Conservation (phyloP, 2,113 vertebrate species). For the western clawed frog (Xenopus tropicalis) region DNA sequence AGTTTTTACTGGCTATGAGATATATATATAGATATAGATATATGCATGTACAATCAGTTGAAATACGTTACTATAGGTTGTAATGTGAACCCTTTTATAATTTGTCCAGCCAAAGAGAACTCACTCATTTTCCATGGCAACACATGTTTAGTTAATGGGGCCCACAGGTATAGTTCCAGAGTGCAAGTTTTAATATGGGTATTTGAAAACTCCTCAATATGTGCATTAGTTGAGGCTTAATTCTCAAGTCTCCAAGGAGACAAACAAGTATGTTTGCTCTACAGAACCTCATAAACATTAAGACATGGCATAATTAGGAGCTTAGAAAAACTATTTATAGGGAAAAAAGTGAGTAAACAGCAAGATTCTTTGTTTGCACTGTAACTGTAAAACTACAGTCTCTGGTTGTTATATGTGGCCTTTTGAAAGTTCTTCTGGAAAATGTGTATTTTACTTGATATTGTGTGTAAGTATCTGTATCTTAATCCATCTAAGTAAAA, state of each 20-base stretch:
- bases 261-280: slow-evolving; percentile 41
- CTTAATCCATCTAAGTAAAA: too few relatives aligned
- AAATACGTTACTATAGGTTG: not conserved
- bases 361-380: slow-evolving; percentile 34
- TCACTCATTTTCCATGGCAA: slow-evolving; percentile 1
- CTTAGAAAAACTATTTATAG: slow-evolving; percentile 37
- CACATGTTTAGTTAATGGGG: slow-evolving; percentile 21
- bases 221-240: slow-evolving; percentile 19
- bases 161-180: slow-evolving; percentile 28
- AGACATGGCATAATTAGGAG: slow-evolving; percentile 35
- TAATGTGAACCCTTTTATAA: not conserved
- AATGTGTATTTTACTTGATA: not conserved
- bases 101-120: not conserved
- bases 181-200: slow-evolving; percentile 7
- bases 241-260: slow-evolving; percentile 21
- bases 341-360: slow-evolving; percentile 40
- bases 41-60: not conserved
- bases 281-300: slow-evolving; percentile 41
- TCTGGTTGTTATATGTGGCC: slow-evolving; percentile 15
- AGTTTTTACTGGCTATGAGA: not conserved
- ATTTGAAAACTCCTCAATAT: slow-evolving; percentile 13
- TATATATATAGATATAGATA: slow-evolving; percentile 1
- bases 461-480: not conserved
- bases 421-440: not conserved
- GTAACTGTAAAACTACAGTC: slow-evolving; percentile 32